Evolutionary conservation across 2,113 vertebrate species (phyloP), one percentile per base, ranked within the genome.

Genomic region (Andinoacara biseriatus): DNA sequence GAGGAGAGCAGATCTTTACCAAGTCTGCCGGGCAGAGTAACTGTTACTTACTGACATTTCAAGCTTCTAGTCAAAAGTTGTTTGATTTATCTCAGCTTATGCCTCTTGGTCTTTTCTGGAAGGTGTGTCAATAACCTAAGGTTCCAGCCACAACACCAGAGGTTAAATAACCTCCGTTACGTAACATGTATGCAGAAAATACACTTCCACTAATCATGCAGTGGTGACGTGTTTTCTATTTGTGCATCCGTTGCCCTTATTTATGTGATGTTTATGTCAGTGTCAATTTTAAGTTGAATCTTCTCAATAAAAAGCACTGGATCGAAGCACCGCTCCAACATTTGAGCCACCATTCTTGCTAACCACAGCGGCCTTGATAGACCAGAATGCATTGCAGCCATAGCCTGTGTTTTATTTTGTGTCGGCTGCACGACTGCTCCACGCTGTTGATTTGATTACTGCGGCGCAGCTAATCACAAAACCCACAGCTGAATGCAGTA

Each of bases 81-180:
- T 10, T 60, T 33, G 14, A n/a, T 49, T 35, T 10, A 43, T 20
- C 35, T 29, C 14, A 62, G 24, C 33, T 57, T 31, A 11, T 86
- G 86, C 78, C 43, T 83, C 87, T 89, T 90, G 84, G 18, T 77
- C 83, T 17, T 46, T 56, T 58, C 20, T 46, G 52, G n/a, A 78
- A 77, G 56, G 60, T 80, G 62, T 76, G 74, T 58, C 26, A 38
- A 52, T 38, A 49, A 7, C 52, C 10, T 46, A 52, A 72, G 43
- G 22, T 29, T 29, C 65, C 29, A 46, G 52, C 65, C 24, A 52
- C 43, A 52, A 72, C 43, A 31, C 17, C 2, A 69, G 40, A 17
- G 40, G 24, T 52, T 20, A 69, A 31, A 43, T 52, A 72, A 52
- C 4, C 46, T 49, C 46, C 46, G 5, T 49, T 17, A 31, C 24